A percentile compares a stretch with the other conserved stretches of the same genome.
Evolutionary conservation across 2,797 vertebrate species (phyloP).

Genomic region (Parotocinclus haroldoi): DNA sequence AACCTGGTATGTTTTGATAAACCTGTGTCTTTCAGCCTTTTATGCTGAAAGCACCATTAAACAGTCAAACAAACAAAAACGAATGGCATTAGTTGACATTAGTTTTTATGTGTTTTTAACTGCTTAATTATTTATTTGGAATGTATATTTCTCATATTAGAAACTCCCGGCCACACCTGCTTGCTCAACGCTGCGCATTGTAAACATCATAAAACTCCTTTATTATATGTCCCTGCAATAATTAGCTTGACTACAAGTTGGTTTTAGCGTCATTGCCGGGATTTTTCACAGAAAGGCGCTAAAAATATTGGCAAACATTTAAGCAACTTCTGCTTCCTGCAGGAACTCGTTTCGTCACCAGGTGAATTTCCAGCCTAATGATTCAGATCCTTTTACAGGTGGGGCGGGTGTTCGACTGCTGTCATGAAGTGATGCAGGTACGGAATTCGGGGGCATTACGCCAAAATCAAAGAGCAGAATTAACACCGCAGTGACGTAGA

Average conservation of each 20-base stretch:
- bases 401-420: neutral
- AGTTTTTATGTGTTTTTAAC: too few species aligned
- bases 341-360: constrained; percentile 1
- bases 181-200: constrained; percentile 2
- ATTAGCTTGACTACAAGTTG: constrained; percentile 11
- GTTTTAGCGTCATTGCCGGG: constrained; percentile 20
- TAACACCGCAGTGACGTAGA: constrained; percentile 47
- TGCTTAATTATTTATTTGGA: constrained; percentile 1
- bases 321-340: constrained; percentile 3
- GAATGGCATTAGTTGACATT: neutral
- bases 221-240: constrained; percentile 15
- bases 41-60: too few species aligned
- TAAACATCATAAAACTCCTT: constrained; percentile 31
- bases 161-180: constrained; percentile 16
- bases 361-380: constrained; percentile 26
- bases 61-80: too few species aligned
- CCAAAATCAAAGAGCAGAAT: constrained; percentile 19
- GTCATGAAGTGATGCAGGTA: constrained; percentile 36
- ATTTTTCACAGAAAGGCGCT: constrained; percentile 30
- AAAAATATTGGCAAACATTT: constrained; percentile 14
- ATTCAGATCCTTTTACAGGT: constrained; percentile 13
- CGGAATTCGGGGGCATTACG: constrained; percentile 7
- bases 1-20: too few species aligned
- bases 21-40: too few species aligned
- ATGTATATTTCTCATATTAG: constrained; percentile 2